Percentiles rank a stretch among this genome's conserved stretches.
Conservation (phyloP, 1,140 invertebrate species). For the Zaprionus africanus region DNA sequence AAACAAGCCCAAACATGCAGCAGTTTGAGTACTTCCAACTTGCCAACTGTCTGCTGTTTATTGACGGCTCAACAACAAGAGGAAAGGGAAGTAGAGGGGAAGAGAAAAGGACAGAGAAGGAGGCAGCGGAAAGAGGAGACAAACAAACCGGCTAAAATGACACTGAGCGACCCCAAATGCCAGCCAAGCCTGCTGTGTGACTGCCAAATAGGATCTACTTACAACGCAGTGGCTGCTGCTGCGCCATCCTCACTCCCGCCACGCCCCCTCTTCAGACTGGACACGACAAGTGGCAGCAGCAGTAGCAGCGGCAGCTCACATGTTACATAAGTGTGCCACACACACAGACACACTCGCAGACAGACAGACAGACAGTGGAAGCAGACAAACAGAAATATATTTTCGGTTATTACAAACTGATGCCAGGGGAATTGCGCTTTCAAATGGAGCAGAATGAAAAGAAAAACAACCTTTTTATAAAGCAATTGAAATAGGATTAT, state of each 20-base stretch:
- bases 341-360: slow-evolving; percentile 8
- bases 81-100: not conserved
- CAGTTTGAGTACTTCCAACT: slow-evolving; percentile 61
- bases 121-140: slow-evolving; percentile 21
- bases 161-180: slow-evolving; percentile 51
- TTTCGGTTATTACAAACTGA: slow-evolving; percentile 37
- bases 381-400: slow-evolving; percentile 10
- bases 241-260: not conserved
- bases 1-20: slow-evolving; percentile 45
- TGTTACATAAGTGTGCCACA: slow-evolving; percentile 48
- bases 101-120: not conserved
- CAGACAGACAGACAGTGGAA: not conserved
- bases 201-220: slow-evolving; percentile 73
- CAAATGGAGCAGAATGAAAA: slow-evolving; percentile 34
- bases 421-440: slow-evolving; percentile 19
- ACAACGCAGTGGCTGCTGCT: slow-evolving; percentile 10
- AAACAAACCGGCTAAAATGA: slow-evolving; percentile 46
- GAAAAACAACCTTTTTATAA: slow-evolving; percentile 12
- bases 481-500: slow-evolving; percentile 30
- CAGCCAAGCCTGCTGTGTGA: slow-evolving; percentile 52
- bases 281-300: slow-evolving; percentile 69
- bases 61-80: slow-evolving; percentile 58
- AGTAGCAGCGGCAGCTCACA: slow-evolving; percentile 51
- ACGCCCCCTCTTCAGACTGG: slow-evolving; percentile 11
- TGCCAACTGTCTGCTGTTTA: slow-evolving; percentile 75